phyloP scores from a whole-genome alignment of 2,888 invertebrate genomes.

The Drosophila formosana region DNA sequence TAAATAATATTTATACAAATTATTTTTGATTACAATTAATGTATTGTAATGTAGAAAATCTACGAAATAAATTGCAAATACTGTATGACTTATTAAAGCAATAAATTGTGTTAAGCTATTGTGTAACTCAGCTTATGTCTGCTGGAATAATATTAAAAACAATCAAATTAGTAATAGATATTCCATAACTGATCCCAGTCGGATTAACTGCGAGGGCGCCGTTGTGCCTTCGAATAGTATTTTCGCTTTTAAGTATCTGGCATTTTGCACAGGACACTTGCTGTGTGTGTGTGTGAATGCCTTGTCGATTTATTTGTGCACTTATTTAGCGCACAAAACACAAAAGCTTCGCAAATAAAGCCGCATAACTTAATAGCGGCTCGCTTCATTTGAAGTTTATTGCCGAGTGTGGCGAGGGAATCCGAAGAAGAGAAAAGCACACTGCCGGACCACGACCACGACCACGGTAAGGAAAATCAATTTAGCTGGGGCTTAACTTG shows the following conservation, averaged over 20 bases:
- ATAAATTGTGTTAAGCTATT: not conserved
- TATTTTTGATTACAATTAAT: too few relatives aligned
- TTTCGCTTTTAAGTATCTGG: slow-evolving; percentile 23
- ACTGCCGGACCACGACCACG: slow-evolving; percentile 7
- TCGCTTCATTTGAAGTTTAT: slow-evolving; percentile 81
- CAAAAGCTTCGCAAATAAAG: slow-evolving; percentile 66
- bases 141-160: not conserved
- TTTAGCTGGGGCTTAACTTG: slow-evolving; percentile 77
- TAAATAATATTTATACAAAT: too few relatives aligned
- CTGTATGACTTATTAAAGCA: not conserved
- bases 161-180: slow-evolving; percentile 45
- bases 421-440: slow-evolving; percentile 24
- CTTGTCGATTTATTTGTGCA: slow-evolving; percentile 75
- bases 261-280: slow-evolving; percentile 11
- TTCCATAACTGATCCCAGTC: slow-evolving; percentile 25
- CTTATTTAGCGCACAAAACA: slow-evolving; percentile 74
- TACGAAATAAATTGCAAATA: too few relatives aligned
- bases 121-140: not conserved
- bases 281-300: slow-evolving; percentile 34
- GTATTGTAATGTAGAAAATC: too few relatives aligned
- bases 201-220: slow-evolving; percentile 25
- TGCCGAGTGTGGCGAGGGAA: slow-evolving; percentile 56
- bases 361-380: slow-evolving; percentile 79
- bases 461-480: slow-evolving; percentile 73
- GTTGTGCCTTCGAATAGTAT: not conserved